phyloP scores from a whole-genome alignment of 2,113 vertebrate species.

The Sinocyclocheilus grahami region DNA sequence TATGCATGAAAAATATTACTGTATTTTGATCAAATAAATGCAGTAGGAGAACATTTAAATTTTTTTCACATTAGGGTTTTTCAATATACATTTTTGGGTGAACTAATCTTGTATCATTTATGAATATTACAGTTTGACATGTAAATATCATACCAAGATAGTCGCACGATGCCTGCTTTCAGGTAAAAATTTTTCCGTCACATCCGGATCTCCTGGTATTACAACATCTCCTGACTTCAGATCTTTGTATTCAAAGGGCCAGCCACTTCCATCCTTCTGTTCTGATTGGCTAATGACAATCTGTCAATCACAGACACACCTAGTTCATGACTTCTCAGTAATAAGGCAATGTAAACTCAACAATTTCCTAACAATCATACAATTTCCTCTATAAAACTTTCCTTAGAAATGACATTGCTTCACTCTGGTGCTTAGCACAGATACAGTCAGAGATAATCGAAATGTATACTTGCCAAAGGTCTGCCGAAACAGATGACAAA shows the following conservation, averaged over 20 bases:
- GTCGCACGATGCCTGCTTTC: conserved; percentile 43
- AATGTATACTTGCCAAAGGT: conserved; percentile 52
- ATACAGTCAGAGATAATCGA: conserved; percentile 26
- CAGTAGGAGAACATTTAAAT: too few relatives aligned
- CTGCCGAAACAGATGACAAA: conserved; percentile 51
- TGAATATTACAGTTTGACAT: background rate
- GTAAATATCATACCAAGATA: conserved; percentile 62
- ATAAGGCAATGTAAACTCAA: conserved; percentile 9
- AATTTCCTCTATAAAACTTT: conserved; percentile 6
- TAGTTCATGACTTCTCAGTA: background rate
- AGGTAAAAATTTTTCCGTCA: conserved; percentile 60
- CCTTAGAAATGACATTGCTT: background rate
- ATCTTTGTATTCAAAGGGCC: conserved; percentile 81
- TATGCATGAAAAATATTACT: background rate
- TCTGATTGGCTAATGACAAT: conserved; percentile 82
- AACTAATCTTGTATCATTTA: background rate
- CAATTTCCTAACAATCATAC: background rate
- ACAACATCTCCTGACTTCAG: conserved; percentile 81
- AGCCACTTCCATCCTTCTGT: conserved; percentile 82
- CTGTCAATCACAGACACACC: conserved; percentile 70
- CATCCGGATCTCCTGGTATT: conserved; percentile 76
- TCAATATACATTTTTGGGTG: background rate
- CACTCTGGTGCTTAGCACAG: background rate
- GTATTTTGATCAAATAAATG: too few relatives aligned
- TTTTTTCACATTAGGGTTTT: too few relatives aligned